Conservation (phyloP, 2,797 vertebrate genomes). For the Gobionotothen gibberifrons region DNA sequence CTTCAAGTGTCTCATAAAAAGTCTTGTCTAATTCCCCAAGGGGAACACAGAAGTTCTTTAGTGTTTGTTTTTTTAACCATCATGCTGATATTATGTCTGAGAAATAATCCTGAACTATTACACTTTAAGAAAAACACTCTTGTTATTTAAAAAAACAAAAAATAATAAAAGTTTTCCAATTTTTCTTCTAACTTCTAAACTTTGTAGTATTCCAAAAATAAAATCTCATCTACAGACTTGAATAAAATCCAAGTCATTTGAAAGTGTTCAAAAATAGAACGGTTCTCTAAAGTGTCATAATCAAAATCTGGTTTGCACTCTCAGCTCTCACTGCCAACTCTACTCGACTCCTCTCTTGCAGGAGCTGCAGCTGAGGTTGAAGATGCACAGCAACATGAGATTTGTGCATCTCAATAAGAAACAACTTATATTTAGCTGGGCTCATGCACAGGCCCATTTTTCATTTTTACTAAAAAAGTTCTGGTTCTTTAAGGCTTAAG, state of each 20-base stretch:
- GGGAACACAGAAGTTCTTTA: background rate
- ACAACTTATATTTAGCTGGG: slow-evolving; percentile 37
- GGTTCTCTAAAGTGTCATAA: slow-evolving; percentile 55
- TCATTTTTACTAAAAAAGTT: slow-evolving; percentile 33
- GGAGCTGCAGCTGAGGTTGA: slow-evolving; percentile 58
- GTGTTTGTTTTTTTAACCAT: background rate
- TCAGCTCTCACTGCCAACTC: slow-evolving; percentile 55
- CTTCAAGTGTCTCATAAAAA: background rate
- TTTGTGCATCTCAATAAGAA: slow-evolving; percentile 37
- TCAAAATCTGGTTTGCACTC: slow-evolving; percentile 59
- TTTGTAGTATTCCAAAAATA: slow-evolving; percentile 41
- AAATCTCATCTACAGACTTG: slow-evolving; percentile 38
- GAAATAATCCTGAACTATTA: slow-evolving; percentile 11
- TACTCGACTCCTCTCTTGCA: slow-evolving; percentile 51
- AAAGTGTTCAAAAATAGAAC: slow-evolving; percentile 59
- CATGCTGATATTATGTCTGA: background rate
- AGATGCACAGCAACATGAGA: slow-evolving; percentile 41
- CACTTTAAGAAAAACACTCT: background rate
- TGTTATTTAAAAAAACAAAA: background rate
- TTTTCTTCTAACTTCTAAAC: slow-evolving; percentile 24
- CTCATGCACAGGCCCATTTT: slow-evolving; percentile 16
- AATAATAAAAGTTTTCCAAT: background rate
- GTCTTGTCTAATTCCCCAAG: background rate
- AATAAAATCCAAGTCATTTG: slow-evolving; percentile 36
- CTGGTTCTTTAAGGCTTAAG: background rate